These are phyloP conservation scores for Heterotilapia buettikoferi DNA, from an alignment of 2,113 vertebrate genomes.

Conservation along the genomic window DNA sequence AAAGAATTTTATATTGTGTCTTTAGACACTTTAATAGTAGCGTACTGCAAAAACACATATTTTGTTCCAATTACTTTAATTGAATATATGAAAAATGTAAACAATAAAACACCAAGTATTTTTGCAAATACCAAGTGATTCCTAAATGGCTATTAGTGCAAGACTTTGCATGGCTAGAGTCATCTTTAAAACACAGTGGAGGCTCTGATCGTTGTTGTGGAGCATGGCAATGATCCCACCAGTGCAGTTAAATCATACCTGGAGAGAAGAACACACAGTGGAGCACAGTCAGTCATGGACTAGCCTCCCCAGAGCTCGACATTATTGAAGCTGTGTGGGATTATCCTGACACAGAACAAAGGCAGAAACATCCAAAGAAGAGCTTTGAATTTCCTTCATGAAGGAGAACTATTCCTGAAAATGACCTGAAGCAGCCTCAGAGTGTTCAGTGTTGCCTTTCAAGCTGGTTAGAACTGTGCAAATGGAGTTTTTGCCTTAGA, in stretches of 20 bases:
- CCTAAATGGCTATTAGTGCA: neutral
- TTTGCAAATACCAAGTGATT: neutral
- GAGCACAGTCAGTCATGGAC: neutral
- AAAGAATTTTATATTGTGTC: neutral
- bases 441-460: neutral
- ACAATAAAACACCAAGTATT: neutral
- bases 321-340: neutral
- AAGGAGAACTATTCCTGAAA: neutral
- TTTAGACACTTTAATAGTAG: neutral
- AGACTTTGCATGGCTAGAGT: neutral
- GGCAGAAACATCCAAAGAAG: neutral
- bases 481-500: neutral
- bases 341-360: neutral
- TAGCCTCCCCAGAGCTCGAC: neutral
- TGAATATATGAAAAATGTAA: neutral
- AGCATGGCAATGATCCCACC: neutral
- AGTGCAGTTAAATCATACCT: neutral
- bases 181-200: neutral
- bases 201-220: neutral
- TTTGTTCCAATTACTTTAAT: neutral
- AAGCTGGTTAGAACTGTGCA: neutral
- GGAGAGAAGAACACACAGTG: neutral
- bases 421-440: neutral
- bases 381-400: neutral
- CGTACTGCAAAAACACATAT: rapidly evolving